Conservation (phyloP, 2,113 vertebrate species). For the Xenopus borealis region DNA sequence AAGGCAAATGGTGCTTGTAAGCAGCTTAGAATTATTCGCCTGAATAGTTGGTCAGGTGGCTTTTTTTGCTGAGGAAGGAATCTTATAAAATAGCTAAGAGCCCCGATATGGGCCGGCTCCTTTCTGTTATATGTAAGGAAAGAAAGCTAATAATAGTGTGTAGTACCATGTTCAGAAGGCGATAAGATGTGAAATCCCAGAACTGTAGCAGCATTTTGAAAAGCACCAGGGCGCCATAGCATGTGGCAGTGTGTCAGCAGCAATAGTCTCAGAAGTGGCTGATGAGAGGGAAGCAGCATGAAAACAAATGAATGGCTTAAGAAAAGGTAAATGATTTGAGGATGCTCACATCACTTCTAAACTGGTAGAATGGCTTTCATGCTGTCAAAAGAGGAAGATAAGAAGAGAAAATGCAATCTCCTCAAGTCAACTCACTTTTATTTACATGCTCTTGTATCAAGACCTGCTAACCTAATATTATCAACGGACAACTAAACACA, state of each 20-base stretch:
- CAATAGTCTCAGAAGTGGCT: neutral
- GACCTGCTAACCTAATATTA: too few relatives aligned
- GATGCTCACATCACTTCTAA: neutral
- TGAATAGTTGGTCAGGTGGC: neutral
- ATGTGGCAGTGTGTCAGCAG: neutral
- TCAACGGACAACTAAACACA: too few relatives aligned
- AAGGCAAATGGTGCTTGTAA: too few relatives aligned
- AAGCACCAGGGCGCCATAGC: neutral
- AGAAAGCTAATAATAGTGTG: neutral
- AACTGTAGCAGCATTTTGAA: neutral
- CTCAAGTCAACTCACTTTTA: neutral
- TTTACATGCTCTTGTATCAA: too few relatives aligned
- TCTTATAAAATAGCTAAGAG: neutral
- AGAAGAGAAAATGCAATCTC: neutral
- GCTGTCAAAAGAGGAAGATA: neutral
- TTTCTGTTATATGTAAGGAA: neutral
- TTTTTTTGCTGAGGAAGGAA: neutral
- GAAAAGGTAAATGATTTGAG: conserved; percentile 4
- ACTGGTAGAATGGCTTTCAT: neutral
- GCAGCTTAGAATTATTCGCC: neutral
- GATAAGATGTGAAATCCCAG: neutral
- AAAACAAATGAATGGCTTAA: neutral
- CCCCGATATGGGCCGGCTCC: neutral
- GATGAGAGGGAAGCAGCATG: neutral
- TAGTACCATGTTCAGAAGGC: neutral